Base-by-base conservation (phyloP, 2,113 vertebrate genomes). In the Entomyzon cyanotis region DNA sequence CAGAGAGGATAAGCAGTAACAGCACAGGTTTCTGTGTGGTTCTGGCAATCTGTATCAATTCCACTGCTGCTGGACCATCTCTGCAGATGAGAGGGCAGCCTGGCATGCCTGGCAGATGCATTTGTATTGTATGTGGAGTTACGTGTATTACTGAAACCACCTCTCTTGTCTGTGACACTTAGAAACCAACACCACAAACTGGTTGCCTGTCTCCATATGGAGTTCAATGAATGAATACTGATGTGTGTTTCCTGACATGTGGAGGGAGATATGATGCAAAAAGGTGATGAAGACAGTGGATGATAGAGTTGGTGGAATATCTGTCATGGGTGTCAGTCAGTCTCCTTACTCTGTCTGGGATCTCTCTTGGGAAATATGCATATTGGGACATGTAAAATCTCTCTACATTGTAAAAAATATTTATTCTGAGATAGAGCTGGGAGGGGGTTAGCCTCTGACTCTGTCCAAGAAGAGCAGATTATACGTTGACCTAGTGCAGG, bases 401-500 rank as follows among this genome's bases (percentile, higher is more conserved):
- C 56, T 85, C 42, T 75, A 14, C n/a, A 15, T 58, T 84, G 33
- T 64, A 58, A 59, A 82, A 88, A 68, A 35, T 49, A 44, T n/a
- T 89, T 78, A 25, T 92, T 76, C 46, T 39, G 58, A 73, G 49
- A 31, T 60, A 73, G 70, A 39, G 15, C 37, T 83, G n/a, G 14
- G 42, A 50, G 44, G 56, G n/a, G 8, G 37, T 89, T 93, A 93
- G 46, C 82, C 15, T 94, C 41, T 58, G 58, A 86, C 52, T 92
- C 83, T 92, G 5, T 56, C 90, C 63, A 90, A 93, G 58, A 75
- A 83, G 31, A 90, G 75, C 68, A 92, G 83, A 92, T 77, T 91
- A 75, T 78, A 87, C 82, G 77, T 65, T 95, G 92, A 87, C 95
- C 90, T 94, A 95, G 23, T 75, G 44, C 74, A 67, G 80, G 56